Conservation (phyloP, 2,113 vertebrate species). For the Nothobranchius furzeri region DNA sequence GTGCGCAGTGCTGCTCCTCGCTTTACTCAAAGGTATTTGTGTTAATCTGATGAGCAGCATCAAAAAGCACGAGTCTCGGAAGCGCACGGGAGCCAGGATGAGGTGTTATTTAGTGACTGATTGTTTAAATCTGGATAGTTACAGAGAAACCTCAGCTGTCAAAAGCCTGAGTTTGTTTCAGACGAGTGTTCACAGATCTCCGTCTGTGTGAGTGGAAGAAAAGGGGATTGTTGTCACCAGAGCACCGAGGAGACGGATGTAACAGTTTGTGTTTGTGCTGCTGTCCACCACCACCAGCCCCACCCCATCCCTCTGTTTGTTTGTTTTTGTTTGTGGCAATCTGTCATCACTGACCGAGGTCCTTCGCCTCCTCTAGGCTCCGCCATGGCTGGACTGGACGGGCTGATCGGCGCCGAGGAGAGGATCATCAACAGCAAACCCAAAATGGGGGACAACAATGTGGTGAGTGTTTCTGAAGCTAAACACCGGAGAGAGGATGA, state of each 20-base stretch:
- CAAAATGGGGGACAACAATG: constrained; percentile 84
- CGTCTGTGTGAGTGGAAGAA: constrained; percentile 52
- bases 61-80: too few species aligned
- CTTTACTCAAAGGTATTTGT: background rate
- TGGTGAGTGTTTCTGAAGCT: constrained; percentile 82
- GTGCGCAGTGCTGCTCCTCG: constrained; percentile 33
- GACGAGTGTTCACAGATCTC: constrained; percentile 38
- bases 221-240: constrained; percentile 66
- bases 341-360: constrained; percentile 32
- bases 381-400: constrained; percentile 85
- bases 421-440: constrained; percentile 93
- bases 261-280: constrained; percentile 34
- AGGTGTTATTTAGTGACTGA: constrained; percentile 2
- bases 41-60: background rate
- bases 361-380: constrained; percentile 84
- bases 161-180: constrained; percentile 35
- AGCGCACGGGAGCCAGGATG: too few species aligned
- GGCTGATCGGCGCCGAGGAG: constrained; percentile 91
- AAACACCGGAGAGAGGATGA: background rate
- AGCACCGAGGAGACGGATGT: constrained; percentile 21
- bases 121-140: constrained; percentile 10
- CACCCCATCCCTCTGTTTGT: constrained; percentile 16
- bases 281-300: constrained; percentile 42
- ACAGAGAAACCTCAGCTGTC: constrained; percentile 19
- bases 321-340: constrained; percentile 1